Percentiles rank a stretch among this genome's conserved stretches.
phyloP scores from a whole-genome alignment of 2,113 vertebrate genomes.

The Colius striatus region DNA sequence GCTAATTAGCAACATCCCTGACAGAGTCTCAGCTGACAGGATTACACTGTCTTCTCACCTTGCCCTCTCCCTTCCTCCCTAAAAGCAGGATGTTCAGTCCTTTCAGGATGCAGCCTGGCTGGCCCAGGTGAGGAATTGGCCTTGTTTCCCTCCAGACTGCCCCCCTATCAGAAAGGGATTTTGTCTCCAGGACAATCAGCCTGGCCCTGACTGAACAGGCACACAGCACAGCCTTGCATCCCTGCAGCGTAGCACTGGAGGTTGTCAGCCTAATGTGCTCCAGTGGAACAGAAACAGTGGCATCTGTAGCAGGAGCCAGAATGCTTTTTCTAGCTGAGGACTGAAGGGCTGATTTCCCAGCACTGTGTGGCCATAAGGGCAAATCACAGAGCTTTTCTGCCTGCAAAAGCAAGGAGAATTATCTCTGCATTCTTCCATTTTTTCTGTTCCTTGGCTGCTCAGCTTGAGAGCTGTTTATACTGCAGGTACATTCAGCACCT shows the following conservation, averaged over 20 bases:
- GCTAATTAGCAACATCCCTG: slow-evolving; percentile 53
- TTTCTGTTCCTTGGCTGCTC: background rate
- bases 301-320: background rate
- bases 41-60: slow-evolving; percentile 45
- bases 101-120: background rate
- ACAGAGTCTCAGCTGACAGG: slow-evolving; percentile 42
- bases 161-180: background rate
- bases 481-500: background rate
- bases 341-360: background rate
- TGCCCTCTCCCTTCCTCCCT: background rate
- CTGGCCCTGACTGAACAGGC: background rate
- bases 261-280: background rate
- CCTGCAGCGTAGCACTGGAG: background rate
- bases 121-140: background rate
- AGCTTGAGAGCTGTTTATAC: background rate
- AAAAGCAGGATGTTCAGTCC: background rate
- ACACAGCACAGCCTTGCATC: background rate
- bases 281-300: background rate
- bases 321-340: background rate
- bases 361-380: background rate
- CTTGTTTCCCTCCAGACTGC: background rate
- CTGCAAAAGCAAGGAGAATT: background rate
- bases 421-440: background rate
- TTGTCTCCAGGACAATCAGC: background rate
- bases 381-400: background rate